Evolutionary conservation across 2,797 vertebrate genomes (phyloP).

Genomic region (Falco berigora): DNA sequence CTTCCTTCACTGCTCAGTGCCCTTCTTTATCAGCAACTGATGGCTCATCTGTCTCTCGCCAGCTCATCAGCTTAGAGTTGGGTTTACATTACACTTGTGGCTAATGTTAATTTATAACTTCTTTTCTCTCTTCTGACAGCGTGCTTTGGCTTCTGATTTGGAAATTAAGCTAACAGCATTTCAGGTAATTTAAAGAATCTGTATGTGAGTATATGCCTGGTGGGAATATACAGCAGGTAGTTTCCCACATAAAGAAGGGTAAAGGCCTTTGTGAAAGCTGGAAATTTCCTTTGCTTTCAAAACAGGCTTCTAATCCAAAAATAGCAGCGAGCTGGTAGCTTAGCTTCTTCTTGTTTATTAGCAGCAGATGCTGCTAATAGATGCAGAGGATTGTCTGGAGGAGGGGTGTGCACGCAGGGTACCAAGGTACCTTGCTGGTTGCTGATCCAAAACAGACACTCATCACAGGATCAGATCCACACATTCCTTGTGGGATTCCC

Average conservation of each 20-base stretch:
- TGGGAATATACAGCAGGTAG: neutral
- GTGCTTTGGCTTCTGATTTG: neutral
- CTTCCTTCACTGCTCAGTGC: neutral
- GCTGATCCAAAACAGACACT: neutral
- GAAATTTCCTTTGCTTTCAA: conserved; percentile 52
- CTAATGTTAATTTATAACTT: neutral
- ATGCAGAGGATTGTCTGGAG: neutral
- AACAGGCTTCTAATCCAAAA: conserved; percentile 26
- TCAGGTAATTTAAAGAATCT: neutral
- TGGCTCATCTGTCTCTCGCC: neutral
- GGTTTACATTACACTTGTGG: neutral
- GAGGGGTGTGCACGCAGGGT: neutral
- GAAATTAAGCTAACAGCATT: neutral
- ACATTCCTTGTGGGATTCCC: neutral
- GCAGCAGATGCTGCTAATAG: conserved; percentile 41
- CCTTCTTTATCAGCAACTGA: neutral
- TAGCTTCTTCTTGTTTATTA: conserved; percentile 38
- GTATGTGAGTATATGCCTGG: neutral
- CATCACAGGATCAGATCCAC: neutral
- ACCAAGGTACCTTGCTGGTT: neutral
- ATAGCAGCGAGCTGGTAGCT: conserved; percentile 36
- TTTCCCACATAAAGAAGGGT: neutral
- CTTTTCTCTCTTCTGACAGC: neutral
- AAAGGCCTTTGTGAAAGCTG: conserved; percentile 11
- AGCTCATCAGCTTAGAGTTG: neutral